Evolutionary conservation across 2,888 invertebrate species (phyloP), one percentile per base, ranked within the genome.

Genomic region (Vesta saturnalis): DNA sequence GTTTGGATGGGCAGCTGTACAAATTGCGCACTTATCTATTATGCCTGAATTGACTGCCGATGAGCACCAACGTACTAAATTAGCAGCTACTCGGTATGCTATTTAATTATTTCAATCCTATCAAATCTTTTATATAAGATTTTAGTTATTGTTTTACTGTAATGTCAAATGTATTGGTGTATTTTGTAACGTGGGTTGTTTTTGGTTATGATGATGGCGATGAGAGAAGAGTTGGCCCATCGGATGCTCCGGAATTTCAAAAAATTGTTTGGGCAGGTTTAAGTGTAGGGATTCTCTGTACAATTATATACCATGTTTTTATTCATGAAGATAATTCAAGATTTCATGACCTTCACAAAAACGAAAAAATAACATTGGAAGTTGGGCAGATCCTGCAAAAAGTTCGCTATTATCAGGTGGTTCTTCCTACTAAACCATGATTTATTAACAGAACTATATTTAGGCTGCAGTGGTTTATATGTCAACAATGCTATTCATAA

Each of bases 1-100:
- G 87, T 94, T 96, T 84, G 96, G 96, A 14, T 96, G 96, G 96
- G 96, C 96, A 2, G 86, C 94, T 0, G 92, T 94, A 0, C 96
- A 96, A 85, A 95, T 96, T 78, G 94, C 95, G 16, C 96, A 97
- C 82, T 86, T 97, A 70, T 92, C 96, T n/a, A 86, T 96, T 55
- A 95, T 96, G 77, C 94, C 96, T 0, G 93, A 94, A 79, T 83
- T 94, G 47, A 90, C 93, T 1, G 89, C 91, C 19, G 89, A 90
- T 78, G 90, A 92, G 71, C 88, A 91, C 70, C 91, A 92, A 72
- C 86, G 94, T 72, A 91, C 92, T 8, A 91, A 91, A 79, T 87
- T 94, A 30, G 92, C 92, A 64, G 92, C 94, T 19, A 88, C 92
- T 59, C 89, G 93, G 92, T 92, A 82, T 72, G 23, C 12, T 5